Percentiles rank a stretch among this genome's conserved stretches.
Evolutionary conservation across 2,113 vertebrate species (phyloP).

Genomic region (Crotalus horridus): DNA sequence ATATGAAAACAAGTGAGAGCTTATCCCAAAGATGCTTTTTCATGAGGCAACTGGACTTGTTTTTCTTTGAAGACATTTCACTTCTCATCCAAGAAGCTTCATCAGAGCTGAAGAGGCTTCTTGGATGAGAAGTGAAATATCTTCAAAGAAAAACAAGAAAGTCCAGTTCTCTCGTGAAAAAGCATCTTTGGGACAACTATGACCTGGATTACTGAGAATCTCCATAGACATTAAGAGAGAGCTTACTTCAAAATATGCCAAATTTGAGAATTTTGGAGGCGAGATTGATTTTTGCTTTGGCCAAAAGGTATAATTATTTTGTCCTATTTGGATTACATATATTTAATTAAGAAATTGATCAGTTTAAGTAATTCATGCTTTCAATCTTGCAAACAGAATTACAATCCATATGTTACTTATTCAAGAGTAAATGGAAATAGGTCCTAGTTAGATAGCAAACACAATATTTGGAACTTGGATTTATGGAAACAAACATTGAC

Average conservation of each 20-base stretch:
- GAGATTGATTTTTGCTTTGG: neutral
- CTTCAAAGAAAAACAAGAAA: no score
- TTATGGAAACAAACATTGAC: neutral
- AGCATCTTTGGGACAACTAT: no score
- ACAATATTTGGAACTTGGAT: neutral
- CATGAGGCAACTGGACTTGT: no score
- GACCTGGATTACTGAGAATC: no score
- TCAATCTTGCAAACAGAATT: neutral
- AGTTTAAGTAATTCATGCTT: neutral
- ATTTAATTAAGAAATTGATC: neutral
- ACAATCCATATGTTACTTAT: neutral
- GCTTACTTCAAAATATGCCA: neutral
- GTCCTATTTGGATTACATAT: neutral
- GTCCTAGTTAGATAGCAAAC: neutral
- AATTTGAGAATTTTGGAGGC: neutral
- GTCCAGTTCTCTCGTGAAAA: no score
- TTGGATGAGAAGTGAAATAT: no score
- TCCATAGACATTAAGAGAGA: neutral
- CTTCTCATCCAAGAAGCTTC: no score
- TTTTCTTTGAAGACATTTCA: no score
- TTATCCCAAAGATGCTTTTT: no score
- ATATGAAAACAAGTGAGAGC: neutral
- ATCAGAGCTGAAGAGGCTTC: no score
- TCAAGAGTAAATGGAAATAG: neutral
- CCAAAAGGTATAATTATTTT: neutral